Base-by-base conservation (phyloP, 2,113 vertebrate genomes). In the Trichechus manatus region DNA sequence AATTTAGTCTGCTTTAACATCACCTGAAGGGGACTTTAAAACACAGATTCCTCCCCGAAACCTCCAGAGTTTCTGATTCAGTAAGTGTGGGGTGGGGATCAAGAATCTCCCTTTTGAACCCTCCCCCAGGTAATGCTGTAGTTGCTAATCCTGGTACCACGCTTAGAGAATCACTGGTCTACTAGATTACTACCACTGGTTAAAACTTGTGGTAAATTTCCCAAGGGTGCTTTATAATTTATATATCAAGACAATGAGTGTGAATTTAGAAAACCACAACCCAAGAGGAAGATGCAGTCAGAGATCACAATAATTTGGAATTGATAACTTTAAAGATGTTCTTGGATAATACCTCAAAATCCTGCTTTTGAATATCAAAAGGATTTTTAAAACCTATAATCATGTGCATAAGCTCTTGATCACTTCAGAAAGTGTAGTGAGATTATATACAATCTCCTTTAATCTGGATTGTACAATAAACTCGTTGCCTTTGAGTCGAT, bases 341-440 rank as follows among this genome's bases (percentile, higher is more conserved):
- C 23, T 79, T 79, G 2, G n/a, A 56, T 25, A 91, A 79, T 72
- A 68, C 8, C 27, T 66, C 33, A 17, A 68, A 75, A 56, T 63
- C 91, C 75, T 68, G 56, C 89, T 91, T 93, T 93, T 77, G 78
- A 95, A 87, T 92, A 70, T 85, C 23, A 75, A 92, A 68, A 82
- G 4, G 25, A 15, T 25, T 87, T 88, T 93, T 92, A 23, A 91
- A 88, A 78, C 23, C 15, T 90, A 1, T 36, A 44, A 6, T 85
- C 17, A 31, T 33, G n/a, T 53, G n/a, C 27, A 27, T 53, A 53
- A 77, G 13, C 39, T 87, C 56, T 90, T 88, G 29, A 74, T 91
- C 53, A 31, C 29, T 84, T 91, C 44, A 95, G 14, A 89, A 74
- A 56, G 9, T n/a, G 47, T 53, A 75, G 29, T 56, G 44, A 77